Conservation (phyloP, 2,797 vertebrate species). For the Alcedo atthis region DNA sequence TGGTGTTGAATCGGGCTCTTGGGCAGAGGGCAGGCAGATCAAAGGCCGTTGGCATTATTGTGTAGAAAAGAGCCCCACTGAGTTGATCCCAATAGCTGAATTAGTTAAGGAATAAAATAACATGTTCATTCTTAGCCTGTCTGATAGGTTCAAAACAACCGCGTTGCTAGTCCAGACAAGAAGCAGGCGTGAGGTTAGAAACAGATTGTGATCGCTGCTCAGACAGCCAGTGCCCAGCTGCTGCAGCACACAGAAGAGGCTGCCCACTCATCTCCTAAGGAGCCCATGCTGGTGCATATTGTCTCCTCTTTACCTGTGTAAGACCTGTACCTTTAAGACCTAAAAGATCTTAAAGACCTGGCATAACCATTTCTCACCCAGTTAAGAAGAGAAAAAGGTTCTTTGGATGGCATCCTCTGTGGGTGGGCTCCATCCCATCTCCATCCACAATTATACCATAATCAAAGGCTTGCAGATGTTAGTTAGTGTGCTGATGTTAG, state of each 20-base stretch:
- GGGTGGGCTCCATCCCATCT: neutral
- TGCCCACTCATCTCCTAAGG: accelerated
- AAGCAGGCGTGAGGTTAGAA: neutral
- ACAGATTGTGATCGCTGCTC: neutral
- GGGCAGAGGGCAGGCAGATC: neutral
- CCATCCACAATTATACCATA: neutral
- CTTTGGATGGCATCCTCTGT: neutral
- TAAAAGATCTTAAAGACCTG: neutral
- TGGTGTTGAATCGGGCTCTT: neutral
- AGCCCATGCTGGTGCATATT: accelerated
- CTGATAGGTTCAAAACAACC: neutral
- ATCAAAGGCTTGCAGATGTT: neutral
- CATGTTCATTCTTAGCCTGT: neutral
- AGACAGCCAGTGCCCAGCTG: accelerated
- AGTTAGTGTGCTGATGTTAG: neutral
- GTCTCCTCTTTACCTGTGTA: neutral
- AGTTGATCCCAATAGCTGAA: neutral
- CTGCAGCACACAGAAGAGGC: neutral
- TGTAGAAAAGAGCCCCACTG: neutral
- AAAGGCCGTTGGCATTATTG: neutral
- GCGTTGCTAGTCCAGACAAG: neutral
- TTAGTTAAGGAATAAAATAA: neutral
- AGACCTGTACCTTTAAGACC: no score
- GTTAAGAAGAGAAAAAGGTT: neutral
- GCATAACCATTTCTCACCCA: neutral